Evolutionary conservation across 1,140 invertebrate species (phyloP).

Genomic region (Hypsibius dujardini): DNA sequence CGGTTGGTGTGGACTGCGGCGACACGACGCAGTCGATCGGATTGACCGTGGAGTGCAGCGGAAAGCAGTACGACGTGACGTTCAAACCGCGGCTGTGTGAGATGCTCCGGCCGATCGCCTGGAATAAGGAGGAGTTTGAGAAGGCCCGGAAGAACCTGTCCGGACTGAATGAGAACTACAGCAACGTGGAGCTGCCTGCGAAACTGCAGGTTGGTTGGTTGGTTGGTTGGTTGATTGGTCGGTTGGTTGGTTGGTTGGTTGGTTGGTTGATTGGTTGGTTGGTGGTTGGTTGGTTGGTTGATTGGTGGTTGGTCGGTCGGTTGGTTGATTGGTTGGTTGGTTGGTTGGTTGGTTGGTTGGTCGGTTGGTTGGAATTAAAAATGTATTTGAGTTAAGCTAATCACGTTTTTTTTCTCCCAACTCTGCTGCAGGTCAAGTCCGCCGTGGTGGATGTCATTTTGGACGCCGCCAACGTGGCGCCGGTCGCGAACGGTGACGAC

Average conservation of each 20-base stretch:
- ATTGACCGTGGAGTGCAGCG: slow-evolving; percentile 27
- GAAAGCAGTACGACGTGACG: slow-evolving; percentile 53
- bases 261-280: too few relatives aligned
- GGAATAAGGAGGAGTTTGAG: slow-evolving; percentile 62
- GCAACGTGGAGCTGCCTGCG: slow-evolving; percentile 36
- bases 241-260: too few relatives aligned
- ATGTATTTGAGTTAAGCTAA: too few relatives aligned
- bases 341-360: too few relatives aligned
- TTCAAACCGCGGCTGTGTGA: slow-evolving; percentile 73
- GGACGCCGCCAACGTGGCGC: slow-evolving; percentile 58
- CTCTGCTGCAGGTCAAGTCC: too few relatives aligned
- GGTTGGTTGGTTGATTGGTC: too few relatives aligned
- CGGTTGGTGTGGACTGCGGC: slow-evolving; percentile 76
- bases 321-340: too few relatives aligned
- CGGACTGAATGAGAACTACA: slow-evolving; percentile 69
- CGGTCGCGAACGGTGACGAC: slow-evolving; percentile 43
- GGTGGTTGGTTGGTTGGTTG: too few relatives aligned
- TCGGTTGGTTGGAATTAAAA: too few relatives aligned
- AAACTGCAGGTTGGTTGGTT: slow-evolving; percentile 27
- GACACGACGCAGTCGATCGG: slow-evolving; percentile 61
- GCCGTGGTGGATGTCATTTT: slow-evolving; percentile 44
- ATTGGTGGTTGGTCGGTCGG: too few relatives aligned
- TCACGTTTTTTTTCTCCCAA: too few relatives aligned
- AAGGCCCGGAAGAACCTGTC: slow-evolving; percentile 44
- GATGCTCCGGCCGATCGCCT: slow-evolving; percentile 59